phyloP scores from a whole-genome alignment of 2,888 invertebrate genomes.

The Nebria brevicollis region DNA sequence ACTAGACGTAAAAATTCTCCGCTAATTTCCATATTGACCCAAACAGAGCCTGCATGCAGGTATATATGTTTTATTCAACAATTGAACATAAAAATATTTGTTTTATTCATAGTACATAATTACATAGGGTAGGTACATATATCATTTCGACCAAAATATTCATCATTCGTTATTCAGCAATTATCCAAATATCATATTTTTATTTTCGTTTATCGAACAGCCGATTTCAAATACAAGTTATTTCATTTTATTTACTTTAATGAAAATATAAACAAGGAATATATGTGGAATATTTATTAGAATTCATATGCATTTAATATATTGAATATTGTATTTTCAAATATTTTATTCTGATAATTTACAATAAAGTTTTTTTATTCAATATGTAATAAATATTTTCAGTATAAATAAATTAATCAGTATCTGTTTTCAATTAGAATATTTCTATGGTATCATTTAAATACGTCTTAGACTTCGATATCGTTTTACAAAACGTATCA shows the following conservation, averaged over 20 bases:
- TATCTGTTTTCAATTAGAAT: too few species aligned
- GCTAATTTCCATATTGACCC: background rate
- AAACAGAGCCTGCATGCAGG: background rate
- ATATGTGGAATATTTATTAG: background rate
- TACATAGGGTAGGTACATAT: background rate
- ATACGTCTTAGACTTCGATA: too few species aligned
- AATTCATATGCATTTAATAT: background rate
- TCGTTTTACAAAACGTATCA: too few species aligned
- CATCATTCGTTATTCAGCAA: background rate
- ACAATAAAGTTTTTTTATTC: background rate
- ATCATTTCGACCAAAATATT: background rate
- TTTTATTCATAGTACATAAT: background rate
- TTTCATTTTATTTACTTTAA: background rate
- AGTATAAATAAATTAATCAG: too few species aligned
- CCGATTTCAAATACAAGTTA: background rate
- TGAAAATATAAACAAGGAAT: background rate
- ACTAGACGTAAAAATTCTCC: background rate
- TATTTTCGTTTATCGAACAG: background rate
- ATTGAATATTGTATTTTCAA: background rate
- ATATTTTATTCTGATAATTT: background rate
- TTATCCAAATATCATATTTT: background rate
- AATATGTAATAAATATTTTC: background rate
- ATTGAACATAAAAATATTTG: background rate
- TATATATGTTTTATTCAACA: background rate
- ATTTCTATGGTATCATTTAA: too few species aligned